These are phyloP conservation scores for Cercopithecus mona DNA, from an alignment of 2,113 vertebrate species.

Conservation along the genomic window DNA sequence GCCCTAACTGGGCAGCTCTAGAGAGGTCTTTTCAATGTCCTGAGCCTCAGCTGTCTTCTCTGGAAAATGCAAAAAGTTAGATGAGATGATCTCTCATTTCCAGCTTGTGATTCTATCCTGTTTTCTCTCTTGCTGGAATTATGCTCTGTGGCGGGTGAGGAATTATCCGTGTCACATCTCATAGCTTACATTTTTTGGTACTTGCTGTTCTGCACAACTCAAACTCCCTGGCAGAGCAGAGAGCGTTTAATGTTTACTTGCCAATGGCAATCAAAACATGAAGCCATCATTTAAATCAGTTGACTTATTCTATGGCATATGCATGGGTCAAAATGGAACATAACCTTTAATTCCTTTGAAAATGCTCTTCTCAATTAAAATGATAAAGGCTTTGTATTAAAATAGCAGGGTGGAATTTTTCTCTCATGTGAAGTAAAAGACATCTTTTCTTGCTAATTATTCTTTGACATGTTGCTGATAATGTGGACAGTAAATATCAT, in stretches of 20 bases:
- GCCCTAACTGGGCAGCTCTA: fast-evolving
- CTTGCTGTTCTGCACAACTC: fast-evolving
- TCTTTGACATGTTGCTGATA: background rate
- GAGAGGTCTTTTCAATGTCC: too few relatives aligned
- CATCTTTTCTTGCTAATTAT: background rate
- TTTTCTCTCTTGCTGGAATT: background rate
- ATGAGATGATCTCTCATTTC: background rate
- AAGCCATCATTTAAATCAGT: fast-evolving
- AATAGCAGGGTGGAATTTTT: background rate
- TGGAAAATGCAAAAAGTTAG: background rate
- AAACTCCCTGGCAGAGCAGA: background rate
- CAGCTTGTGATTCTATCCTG: background rate
- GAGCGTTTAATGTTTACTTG: fast-evolving
- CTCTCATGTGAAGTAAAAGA: background rate
- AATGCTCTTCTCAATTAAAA: background rate
- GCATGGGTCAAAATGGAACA: background rate
- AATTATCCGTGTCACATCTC: fast-evolving
- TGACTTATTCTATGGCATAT: fast-evolving
- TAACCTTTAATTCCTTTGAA: background rate
- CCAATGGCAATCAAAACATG: background rate
- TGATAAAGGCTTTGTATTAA: too few relatives aligned
- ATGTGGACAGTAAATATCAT: background rate
- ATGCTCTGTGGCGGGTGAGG: fast-evolving
- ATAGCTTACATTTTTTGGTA: fast-evolving
- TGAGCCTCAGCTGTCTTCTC: background rate